A percentile compares a stretch with the other conserved stretches of the same genome.
These are phyloP conservation scores for Amphimedon queenslandica DNA, from an alignment of 37 sponge, comb jelly and placozoan genomes.

Conservation along the genomic window DNA sequence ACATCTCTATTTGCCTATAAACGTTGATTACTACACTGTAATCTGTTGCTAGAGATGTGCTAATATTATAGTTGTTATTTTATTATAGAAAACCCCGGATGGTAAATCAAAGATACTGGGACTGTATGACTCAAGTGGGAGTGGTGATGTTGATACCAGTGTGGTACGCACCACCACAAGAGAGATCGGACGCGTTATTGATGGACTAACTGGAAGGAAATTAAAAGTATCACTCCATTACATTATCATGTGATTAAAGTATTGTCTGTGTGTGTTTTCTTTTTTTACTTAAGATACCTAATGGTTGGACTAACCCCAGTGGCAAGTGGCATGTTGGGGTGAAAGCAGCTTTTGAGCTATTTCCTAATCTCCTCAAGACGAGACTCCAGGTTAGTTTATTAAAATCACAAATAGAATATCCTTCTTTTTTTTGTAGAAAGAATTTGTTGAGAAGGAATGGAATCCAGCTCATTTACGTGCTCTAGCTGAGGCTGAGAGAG, in stretches of 20 bases:
- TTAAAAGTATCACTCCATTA: conserved; percentile 7
- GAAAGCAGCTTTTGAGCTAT: conserved; percentile 75
- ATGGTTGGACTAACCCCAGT: conserved; percentile 83
- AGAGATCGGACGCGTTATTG: conserved; percentile 10
- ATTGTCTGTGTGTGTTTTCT: conserved; percentile 13
- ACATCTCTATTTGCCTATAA: not conserved
- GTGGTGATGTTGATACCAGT: conserved; percentile 95
- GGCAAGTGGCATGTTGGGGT: conserved; percentile 86
- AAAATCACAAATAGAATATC: not conserved
- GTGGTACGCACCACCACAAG: conserved; percentile 26
- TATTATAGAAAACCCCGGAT: conserved; percentile 61
- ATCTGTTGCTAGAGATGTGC: not conserved
- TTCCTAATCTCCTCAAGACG: conserved; percentile 48
- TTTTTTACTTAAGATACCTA: conserved; percentile 49
- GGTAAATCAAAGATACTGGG: conserved; percentile 85
- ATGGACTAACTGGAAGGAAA: conserved; percentile 50
- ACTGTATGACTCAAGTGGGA: conserved; percentile 79
- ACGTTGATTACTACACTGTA: not conserved
- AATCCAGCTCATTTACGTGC: conserved; percentile 41
- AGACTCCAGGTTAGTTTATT: conserved; percentile 48
- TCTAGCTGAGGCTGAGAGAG: conserved; percentile 33
- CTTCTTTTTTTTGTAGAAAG: conserved; percentile 13
- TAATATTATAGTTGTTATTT: not conserved
- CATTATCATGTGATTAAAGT: not conserved
- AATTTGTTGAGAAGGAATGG: conserved; percentile 52